These are phyloP conservation scores for Mercenaria mercenaria DNA, from an alignment of 1,140 invertebrate genomes.

Conservation along the genomic window DNA sequence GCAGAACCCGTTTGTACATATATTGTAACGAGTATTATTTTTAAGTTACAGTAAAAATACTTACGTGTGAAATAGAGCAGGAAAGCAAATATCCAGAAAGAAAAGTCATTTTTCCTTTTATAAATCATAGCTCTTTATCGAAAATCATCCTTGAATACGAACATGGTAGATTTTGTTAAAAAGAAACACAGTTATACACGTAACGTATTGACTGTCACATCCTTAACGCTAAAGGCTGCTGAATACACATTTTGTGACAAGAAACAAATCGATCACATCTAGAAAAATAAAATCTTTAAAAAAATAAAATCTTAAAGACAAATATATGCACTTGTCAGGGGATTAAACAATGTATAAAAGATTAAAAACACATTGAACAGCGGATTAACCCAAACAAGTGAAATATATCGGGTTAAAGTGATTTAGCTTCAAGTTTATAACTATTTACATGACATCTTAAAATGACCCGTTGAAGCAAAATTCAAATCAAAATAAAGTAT, in stretches of 20 bases:
- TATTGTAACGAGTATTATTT: no score
- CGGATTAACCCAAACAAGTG: background rate
- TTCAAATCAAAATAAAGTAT: background rate
- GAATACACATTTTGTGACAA: no score
- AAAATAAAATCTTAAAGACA: background rate
- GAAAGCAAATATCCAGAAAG: background rate
- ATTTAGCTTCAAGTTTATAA: background rate
- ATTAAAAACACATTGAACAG: background rate
- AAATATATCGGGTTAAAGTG: background rate
- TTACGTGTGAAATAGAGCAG: background rate
- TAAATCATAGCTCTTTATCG: conserved; percentile 16
- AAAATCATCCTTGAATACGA: no score
- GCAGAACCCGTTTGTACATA: no score
- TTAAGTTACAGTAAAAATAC: no score
- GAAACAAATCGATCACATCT: background rate
- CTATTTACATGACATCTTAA: background rate
- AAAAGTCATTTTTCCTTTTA: background rate
- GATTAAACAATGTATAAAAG: conserved; percentile 5
- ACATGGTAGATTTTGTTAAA: no score
- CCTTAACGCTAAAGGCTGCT: no score
- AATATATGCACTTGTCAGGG: background rate
- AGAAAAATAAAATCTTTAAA: background rate
- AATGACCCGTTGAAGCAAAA: background rate
- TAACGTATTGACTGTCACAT: no score
- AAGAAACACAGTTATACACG: no score